Percentiles rank a stretch among this genome's conserved stretches.
phyloP scores from a whole-genome alignment of 2,888 invertebrate species.

The Allolobophora icterica region DNA sequence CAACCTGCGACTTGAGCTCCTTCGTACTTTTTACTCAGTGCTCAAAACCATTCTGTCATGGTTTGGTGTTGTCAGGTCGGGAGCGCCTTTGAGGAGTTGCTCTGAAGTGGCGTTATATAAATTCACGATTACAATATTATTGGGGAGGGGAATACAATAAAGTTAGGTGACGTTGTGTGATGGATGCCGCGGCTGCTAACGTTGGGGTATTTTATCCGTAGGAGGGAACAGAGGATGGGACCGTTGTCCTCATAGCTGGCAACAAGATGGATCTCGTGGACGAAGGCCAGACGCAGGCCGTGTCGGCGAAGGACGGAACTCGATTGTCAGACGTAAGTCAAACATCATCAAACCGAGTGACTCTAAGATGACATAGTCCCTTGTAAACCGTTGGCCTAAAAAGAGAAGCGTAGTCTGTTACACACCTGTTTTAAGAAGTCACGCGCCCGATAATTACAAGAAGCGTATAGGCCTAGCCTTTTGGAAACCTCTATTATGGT shows the following conservation, averaged over 20 bases:
- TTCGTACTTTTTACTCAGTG: too few species aligned
- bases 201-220: constrained; percentile 41
- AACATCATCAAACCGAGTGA: constrained; percentile 30
- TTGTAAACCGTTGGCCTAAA: background rate
- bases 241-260: constrained; percentile 67
- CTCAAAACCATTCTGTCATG: too few species aligned
- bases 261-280: constrained; percentile 69
- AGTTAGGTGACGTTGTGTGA: background rate
- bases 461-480: too few species aligned
- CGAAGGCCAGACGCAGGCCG: constrained; percentile 60
- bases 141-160: too few species aligned
- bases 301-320: constrained; percentile 65
- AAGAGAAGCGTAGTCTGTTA: too few species aligned
- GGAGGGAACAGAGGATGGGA: constrained; percentile 66
- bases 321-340: constrained; percentile 65
- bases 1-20: too few species aligned
- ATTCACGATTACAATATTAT: background rate
- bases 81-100: too few species aligned
- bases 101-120: too few species aligned
- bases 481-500: too few species aligned
- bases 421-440: too few species aligned
- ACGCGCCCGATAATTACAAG: too few species aligned
- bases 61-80: too few species aligned
- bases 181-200: background rate
- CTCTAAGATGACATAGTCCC: background rate